Evolutionary conservation across 2,888 invertebrate genomes (phyloP).

Genomic region (Toxonevra muliebris): DNA sequence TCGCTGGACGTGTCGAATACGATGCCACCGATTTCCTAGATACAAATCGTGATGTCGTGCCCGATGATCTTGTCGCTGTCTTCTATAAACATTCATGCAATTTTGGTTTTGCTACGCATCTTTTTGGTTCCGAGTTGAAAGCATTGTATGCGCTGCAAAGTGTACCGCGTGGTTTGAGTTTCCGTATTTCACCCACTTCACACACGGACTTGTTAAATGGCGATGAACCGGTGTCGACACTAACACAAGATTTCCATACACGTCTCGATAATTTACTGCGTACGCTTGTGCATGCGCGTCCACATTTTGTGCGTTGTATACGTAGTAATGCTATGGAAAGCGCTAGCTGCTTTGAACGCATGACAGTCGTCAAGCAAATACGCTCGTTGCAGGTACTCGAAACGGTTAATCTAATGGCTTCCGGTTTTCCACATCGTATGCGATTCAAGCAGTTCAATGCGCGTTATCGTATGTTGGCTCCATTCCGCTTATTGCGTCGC

Average conservation of each 20-base stretch:
- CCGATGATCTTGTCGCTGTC: slow-evolving; percentile 90
- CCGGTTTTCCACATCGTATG: slow-evolving; percentile 94
- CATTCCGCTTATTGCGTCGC: slow-evolving; percentile 75
- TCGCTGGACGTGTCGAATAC: slow-evolving; percentile 85
- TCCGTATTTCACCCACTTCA: slow-evolving; percentile 89
- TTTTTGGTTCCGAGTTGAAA: slow-evolving; percentile 94
- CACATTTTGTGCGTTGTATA: slow-evolving; percentile 93
- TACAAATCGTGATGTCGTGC: slow-evolving; percentile 91
- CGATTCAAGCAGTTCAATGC: slow-evolving; percentile 91
- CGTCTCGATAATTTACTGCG: slow-evolving; percentile 90
- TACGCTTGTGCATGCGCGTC: slow-evolving; percentile 90
- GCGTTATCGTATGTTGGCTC: slow-evolving; percentile 85
- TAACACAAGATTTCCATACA: slow-evolving; percentile 95
- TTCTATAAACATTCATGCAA: slow-evolving; percentile 93
- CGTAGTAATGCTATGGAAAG: slow-evolving; percentile 86
- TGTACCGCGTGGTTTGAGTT: slow-evolving; percentile 80
- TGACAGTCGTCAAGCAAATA: slow-evolving; percentile 86
- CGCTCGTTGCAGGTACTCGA: slow-evolving; percentile 90
- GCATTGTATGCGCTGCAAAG: slow-evolving; percentile 78
- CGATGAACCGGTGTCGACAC: slow-evolving; percentile 85
- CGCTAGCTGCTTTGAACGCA: slow-evolving; percentile 84
- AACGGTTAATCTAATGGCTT: slow-evolving; percentile 94
- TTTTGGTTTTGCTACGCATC: slow-evolving; percentile 95
- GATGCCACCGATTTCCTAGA: slow-evolving; percentile 90
- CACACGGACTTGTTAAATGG: slow-evolving; percentile 84